A percentile compares a stretch with the other conserved stretches of the same genome.
These are phyloP conservation scores for Jordanella pulchra DNA, from an alignment of 2,797 vertebrate species.

Conservation along the genomic window DNA sequence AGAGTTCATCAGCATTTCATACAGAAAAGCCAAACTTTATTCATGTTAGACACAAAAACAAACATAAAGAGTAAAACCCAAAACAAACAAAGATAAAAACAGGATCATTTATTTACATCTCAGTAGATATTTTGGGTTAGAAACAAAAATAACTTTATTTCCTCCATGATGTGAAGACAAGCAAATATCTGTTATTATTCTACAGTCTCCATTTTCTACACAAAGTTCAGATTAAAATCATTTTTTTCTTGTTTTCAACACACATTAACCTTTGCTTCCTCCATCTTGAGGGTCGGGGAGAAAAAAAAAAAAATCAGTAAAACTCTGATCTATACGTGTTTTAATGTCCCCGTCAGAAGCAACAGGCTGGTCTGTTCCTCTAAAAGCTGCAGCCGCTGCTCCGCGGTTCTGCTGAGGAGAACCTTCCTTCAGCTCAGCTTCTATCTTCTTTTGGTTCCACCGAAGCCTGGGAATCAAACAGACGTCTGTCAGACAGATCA, in stretches of 20 bases:
- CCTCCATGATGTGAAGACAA: background rate
- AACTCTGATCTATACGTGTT: background rate
- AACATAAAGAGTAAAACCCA: background rate
- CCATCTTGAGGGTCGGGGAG: background rate
- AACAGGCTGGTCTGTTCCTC: no score
- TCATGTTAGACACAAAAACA: background rate
- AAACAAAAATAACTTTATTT: background rate
- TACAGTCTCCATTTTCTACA: background rate
- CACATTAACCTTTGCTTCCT: background rate
- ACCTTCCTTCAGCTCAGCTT: background rate
- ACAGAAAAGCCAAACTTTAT: background rate
- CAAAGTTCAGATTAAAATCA: background rate
- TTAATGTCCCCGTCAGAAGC: background rate
- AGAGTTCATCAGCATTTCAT: background rate
- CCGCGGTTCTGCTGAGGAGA: background rate
- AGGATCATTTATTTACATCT: no score
- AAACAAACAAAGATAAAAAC: background rate
- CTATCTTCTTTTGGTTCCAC: constrained; percentile 80
- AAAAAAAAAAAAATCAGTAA: background rate
- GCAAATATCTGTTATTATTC: no score
- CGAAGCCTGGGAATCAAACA: constrained; percentile 69
- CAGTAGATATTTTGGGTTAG: background rate
- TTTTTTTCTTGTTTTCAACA: background rate
- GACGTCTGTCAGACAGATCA: background rate
- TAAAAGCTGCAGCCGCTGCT: no score